These are phyloP conservation scores for Philantomba maxwellii DNA, from an alignment of 2,113 vertebrate species.

Conservation along the genomic window DNA sequence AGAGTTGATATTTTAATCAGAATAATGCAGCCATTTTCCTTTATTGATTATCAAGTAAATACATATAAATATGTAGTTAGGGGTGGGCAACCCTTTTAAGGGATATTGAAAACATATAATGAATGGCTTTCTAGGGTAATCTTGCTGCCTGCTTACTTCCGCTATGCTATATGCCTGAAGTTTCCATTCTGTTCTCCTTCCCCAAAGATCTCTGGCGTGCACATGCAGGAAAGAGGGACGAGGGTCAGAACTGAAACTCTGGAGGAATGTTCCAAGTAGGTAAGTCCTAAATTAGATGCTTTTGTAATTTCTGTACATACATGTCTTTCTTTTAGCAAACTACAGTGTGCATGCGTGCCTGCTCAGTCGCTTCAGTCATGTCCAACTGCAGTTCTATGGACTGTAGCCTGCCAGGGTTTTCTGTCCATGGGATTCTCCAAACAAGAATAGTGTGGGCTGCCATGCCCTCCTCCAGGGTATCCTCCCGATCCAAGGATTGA, in stretches of 20 bases:
- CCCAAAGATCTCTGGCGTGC: conserved; percentile 49
- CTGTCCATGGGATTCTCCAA: not conserved
- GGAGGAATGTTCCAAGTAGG: not conserved
- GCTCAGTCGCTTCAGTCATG: not conserved
- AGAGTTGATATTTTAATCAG: conserved; percentile 85
- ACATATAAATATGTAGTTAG: conserved; percentile 86
- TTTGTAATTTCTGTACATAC: conserved; percentile 17
- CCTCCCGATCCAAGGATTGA: not conserved
- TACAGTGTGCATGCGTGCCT: not conserved
- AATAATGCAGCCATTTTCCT: conserved; percentile 85
- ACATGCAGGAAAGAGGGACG: not conserved
- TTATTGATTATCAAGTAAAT: conserved; percentile 90
- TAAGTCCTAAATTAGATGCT: not conserved
- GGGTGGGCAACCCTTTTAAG: conserved; percentile 81
- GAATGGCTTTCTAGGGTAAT: conserved; percentile 78
- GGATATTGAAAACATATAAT: conserved; percentile 82
- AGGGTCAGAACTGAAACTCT: not conserved
- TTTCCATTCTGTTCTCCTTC: conserved; percentile 42
- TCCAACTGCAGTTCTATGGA: not conserved
- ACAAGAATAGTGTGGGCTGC: not conserved
- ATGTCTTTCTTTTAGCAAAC: not conserved
- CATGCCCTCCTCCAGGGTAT: not conserved
- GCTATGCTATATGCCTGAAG: conserved; percentile 39
- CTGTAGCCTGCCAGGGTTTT: not conserved
- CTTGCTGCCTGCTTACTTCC: conserved; percentile 46